Evolutionary conservation across 2,113 vertebrate species (phyloP), one percentile per base, ranked within the genome.

Genomic region (Lophius piscatorius): DNA sequence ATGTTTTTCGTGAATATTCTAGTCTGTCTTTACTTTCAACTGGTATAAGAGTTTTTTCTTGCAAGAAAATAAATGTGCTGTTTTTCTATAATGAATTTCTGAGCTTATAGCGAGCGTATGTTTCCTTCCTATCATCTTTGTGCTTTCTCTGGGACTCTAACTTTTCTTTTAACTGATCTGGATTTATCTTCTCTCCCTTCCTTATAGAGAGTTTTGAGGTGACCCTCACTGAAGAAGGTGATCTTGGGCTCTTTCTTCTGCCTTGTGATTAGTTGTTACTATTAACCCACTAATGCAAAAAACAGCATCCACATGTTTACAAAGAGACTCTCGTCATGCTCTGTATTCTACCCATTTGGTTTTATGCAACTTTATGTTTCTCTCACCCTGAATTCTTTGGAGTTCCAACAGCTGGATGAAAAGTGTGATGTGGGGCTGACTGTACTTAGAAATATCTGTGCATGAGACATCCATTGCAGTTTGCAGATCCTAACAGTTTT

Each of bases 171-270:
- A 88, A 96, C 95, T 98, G 94, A 97, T 92, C 90, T 87, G 90
- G 93, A 91, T 94, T 94, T 98, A 92, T 97, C 93, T 99, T 95
- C 91, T 98, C 93, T 98, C 92, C 94, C 94, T 95, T 88, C 81
- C 84, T 76, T 90, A 78, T 94, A 99, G 97, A 98, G 92, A 98
- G 95, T 97, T 98, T 96, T 99, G 95, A 99, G 95, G 96, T 99
- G 95, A 98, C 94, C 94, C 93, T 99, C 94, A 98, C 96, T 92
- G 94, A 95, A 94, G 94, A 98, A 99, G 97, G 97, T 99, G 97
- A 99, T 95, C 89, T 94, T 93, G 93, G 94, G 93, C 93, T 98
- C 91, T 95, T 98, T 95, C 91, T 94, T 83, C 86, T 93, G 93
- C 92, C 87, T 91, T 90, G 74, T 95, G 91, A 83, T 84, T 86